Conservation (phyloP, 53 echinoderm and acorn worm species). For the Crossaster papposus region DNA sequence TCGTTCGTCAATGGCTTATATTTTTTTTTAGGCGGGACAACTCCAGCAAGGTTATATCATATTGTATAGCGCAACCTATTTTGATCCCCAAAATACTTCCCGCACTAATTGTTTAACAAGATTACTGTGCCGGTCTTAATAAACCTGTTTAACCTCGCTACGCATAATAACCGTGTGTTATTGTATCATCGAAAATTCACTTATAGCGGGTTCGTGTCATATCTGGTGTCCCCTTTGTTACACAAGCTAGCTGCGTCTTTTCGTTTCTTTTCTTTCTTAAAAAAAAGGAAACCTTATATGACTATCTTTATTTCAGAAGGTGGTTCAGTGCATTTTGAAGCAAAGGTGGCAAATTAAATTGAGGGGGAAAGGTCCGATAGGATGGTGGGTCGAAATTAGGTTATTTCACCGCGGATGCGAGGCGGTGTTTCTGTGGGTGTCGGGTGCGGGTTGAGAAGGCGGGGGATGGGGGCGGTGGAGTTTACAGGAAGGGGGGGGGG, state of each 20-base stretch:
- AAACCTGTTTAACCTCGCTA: slow-evolving; percentile 45
- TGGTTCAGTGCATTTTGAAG: slow-evolving; percentile 34
- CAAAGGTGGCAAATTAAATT: slow-evolving; percentile 61
- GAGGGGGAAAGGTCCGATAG: slow-evolving; percentile 25
- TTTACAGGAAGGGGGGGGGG: background rate
- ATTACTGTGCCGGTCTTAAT: slow-evolving; percentile 8
- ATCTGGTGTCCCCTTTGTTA: background rate
- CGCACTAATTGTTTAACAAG: slow-evolving; percentile 47
- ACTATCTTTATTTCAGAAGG: background rate
- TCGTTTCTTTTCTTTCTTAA: background rate
- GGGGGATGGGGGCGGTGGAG: background rate
- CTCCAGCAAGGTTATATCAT: background rate
- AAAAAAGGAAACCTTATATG: too few relatives aligned
- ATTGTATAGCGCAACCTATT: background rate
- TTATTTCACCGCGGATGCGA: slow-evolving; percentile 45
- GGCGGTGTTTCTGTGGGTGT: slow-evolving; percentile 14
- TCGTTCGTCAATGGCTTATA: background rate
- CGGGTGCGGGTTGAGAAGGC: background rate
- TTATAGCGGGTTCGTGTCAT: background rate
- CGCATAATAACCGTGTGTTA: slow-evolving; percentile 43
- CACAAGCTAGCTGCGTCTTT: background rate
- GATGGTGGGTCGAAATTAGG: slow-evolving; percentile 18
- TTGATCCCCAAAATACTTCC: background rate
- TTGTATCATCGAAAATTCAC: slow-evolving; percentile 18
- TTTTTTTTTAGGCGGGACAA: background rate